Percentiles rank a stretch among this genome's conserved stretches.
phyloP scores from a whole-genome alignment of 1,140 invertebrate genomes.

The Coptotermes formosanus region DNA sequence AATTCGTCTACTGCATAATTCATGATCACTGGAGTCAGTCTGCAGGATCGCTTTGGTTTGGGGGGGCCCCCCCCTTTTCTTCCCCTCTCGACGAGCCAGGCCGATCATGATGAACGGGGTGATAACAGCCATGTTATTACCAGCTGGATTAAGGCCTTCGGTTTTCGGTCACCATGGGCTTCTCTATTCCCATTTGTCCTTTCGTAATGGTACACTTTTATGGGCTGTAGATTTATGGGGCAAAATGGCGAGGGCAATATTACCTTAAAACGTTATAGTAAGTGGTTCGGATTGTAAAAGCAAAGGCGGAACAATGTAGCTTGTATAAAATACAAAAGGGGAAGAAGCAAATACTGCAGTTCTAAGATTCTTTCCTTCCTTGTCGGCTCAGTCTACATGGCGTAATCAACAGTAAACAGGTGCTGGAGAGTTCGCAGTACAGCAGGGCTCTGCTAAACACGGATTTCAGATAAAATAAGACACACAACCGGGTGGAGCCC shows the following conservation, averaged over 20 bases:
- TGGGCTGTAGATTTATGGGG: slow-evolving; percentile 31
- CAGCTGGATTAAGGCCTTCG: slow-evolving; percentile 26
- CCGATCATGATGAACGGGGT: slow-evolving; percentile 27
- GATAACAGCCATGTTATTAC: slow-evolving; percentile 33
- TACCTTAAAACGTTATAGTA: slow-evolving; percentile 34
- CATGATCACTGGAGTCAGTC: slow-evolving; percentile 25
- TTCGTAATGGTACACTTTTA: slow-evolving; percentile 35
- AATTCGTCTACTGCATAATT: slow-evolving; percentile 33
- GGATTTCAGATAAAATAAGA: too few species aligned
- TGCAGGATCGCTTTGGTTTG: neutral
- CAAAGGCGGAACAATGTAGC: slow-evolving; percentile 28
- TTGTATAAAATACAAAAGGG: slow-evolving; percentile 11
- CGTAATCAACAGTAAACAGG: neutral
- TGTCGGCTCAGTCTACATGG: neutral
- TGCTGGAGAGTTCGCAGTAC: too few species aligned
- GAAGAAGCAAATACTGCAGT: neutral
- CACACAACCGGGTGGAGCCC: too few species aligned
- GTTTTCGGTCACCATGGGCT: slow-evolving; percentile 5
- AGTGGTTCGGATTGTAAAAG: slow-evolving; percentile 35
- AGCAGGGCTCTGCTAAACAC: too few species aligned
- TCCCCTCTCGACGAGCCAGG: neutral
- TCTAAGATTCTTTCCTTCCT: neutral
- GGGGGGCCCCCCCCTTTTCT: neutral
- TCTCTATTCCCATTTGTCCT: slow-evolving; percentile 23
- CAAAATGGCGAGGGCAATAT: slow-evolving; percentile 32